These are phyloP conservation scores for Drosophila neutralis DNA, from an alignment of 2,888 invertebrate species.

Conservation along the genomic window DNA sequence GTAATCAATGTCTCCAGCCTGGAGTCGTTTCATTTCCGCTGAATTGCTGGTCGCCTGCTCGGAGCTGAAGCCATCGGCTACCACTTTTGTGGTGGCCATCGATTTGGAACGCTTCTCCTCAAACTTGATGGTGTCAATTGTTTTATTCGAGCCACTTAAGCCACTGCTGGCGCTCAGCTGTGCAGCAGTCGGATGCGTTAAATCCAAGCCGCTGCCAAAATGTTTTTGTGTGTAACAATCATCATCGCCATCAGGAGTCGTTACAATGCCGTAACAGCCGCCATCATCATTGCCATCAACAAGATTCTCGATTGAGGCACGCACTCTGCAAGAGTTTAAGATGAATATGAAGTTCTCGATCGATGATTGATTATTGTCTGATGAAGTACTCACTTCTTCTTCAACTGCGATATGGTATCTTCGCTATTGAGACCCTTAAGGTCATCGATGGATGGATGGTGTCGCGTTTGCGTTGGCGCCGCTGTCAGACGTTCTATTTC, in stretches of 20 bases:
- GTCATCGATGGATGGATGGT: constrained; percentile 82
- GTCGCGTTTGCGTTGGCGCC: constrained; percentile 34
- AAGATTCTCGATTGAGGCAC: constrained; percentile 92
- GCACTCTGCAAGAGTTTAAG: constrained; percentile 85
- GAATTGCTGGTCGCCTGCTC: constrained; percentile 89
- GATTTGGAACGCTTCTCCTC: constrained; percentile 93
- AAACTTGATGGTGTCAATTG: constrained; percentile 90
- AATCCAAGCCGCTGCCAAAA: constrained; percentile 74
- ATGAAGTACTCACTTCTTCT: constrained; percentile 76
- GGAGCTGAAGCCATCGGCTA: constrained; percentile 93
- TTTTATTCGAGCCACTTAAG: constrained; percentile 82
- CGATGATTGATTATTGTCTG: background rate
- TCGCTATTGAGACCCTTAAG: constrained; percentile 81
- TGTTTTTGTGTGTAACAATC: constrained; percentile 85
- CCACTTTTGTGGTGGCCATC: constrained; percentile 91
- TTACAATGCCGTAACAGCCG: constrained; percentile 86
- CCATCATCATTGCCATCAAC: constrained; percentile 89
- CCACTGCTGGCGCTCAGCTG: constrained; percentile 83
- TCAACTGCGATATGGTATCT: constrained; percentile 80
- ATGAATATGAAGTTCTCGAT: background rate
- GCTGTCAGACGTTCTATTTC: constrained; percentile 87
- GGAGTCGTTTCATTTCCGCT: constrained; percentile 90
- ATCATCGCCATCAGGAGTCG: constrained; percentile 91
- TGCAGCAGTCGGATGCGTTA: constrained; percentile 83
- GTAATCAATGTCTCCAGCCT: constrained; percentile 93